Evolutionary conservation across 2,113 vertebrate genomes (phyloP).

Genomic region (Mus spicilegus): DNA sequence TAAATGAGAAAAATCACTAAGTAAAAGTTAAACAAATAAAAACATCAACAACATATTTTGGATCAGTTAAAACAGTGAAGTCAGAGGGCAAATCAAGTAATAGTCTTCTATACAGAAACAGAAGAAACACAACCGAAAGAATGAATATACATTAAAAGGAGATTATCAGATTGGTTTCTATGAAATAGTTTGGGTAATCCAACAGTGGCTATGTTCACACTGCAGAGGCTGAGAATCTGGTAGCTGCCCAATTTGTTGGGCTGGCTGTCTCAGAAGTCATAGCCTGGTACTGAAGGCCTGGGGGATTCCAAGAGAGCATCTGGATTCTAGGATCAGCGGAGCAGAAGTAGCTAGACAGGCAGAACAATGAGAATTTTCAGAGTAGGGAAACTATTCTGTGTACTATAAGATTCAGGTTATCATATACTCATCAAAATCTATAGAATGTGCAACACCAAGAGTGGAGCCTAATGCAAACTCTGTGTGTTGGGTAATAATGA

Average conservation of each 20-base stretch:
- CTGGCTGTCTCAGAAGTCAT: not conserved
- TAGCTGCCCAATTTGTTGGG: not conserved
- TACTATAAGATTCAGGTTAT: not conserved
- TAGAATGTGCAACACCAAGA: not conserved
- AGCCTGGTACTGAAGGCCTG: not conserved
- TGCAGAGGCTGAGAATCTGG: not conserved
- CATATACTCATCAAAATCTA: not conserved
- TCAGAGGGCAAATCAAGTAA: not conserved
- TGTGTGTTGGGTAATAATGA: not conserved
- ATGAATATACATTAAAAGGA: not conserved
- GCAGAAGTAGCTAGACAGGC: not conserved
- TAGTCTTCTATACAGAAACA: not conserved
- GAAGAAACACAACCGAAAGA: not conserved
- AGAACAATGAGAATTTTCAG: not conserved
- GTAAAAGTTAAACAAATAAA: not conserved
- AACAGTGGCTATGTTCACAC: not conserved
- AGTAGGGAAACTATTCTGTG: not conserved
- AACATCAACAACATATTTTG: not conserved
- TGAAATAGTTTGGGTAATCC: not conserved
- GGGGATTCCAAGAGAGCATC: not conserved
- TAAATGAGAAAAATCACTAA: slow-evolving; percentile 10
- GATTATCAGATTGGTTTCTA: not conserved
- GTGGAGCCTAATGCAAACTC: not conserved
- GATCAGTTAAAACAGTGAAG: not conserved
- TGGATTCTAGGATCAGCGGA: not conserved